Evolutionary conservation across 1,140 invertebrate genomes (phyloP), one percentile per base, ranked within the genome.

Genomic region (Triops cancriformis): DNA sequence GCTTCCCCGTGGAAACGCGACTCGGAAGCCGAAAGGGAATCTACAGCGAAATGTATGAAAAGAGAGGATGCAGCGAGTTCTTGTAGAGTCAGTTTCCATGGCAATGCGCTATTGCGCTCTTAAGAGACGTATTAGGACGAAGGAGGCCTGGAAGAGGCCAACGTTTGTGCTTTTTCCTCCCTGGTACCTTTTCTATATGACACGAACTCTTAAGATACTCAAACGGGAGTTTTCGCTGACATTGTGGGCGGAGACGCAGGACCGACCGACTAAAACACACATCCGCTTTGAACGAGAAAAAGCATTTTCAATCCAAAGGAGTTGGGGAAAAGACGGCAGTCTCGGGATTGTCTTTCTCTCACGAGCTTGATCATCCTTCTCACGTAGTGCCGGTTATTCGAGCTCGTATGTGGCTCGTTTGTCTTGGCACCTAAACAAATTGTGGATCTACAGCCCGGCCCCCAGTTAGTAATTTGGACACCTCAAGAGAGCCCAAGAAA

Each of bases 191-290:
- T 64, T 64, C 3, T 64, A 64, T 64, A 23, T 64, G 51, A 64
- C 51, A 23, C 51, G 51, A 64, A 64, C 51, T 64, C 51, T 64
- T 18, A 64, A 64, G 51, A 64, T 64, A 64, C 51, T 18, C 10
- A 64, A 64, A 37, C 31, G 31, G 43, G 51, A 64, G 51, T 64
- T 64, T 64, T 64, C 51, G 14, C 51, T 64, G 51, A 64, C 51
- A 64, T 64, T 64, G 51, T 64, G 51, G 51, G 51, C 51, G 51
- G 51, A 64, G 51, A 64, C 51, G 51, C 51, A 64, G 51, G 51
- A 64, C 11, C 2, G 23, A 23, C 11, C 51, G 51, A 64, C 51
- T 64, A 64, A 37, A 37, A 64, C 51, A 64, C 45, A 64, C 51
- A 64, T 64, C 51, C 51, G 51, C 51, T 23, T 9, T n/a, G 51